phyloP scores from a whole-genome alignment of 2,888 invertebrate species.

The Ceraclea dissimilis region DNA sequence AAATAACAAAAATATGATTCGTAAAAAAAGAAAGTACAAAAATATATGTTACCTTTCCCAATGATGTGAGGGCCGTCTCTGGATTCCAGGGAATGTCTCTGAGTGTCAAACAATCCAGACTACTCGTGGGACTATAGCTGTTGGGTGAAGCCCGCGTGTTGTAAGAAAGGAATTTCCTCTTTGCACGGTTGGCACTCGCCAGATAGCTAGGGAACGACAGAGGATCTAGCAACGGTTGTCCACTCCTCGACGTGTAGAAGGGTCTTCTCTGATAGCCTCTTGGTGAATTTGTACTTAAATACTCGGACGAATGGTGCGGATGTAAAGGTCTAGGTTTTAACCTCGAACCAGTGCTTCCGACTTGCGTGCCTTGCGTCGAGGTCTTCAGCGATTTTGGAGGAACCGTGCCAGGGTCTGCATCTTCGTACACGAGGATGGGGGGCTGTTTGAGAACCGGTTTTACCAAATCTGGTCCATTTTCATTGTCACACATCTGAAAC shows the following conservation, averaged over 20 bases:
- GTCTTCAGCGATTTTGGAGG: conserved; percentile 3
- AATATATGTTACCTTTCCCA: conserved; percentile 16
- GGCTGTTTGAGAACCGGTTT: background rate
- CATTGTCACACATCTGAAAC: conserved; percentile 20
- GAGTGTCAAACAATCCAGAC: conserved; percentile 20
- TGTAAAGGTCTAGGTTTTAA: conserved; percentile 11
- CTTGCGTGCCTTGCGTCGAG: conserved; percentile 18
- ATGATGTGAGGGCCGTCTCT: conserved; percentile 7
- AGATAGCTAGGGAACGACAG: conserved; percentile 7
- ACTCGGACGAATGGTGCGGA: conserved; percentile 23
- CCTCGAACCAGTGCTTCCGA: background rate
- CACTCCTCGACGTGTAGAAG: conserved; percentile 19
- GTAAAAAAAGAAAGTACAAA: background rate
- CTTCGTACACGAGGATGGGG: background rate
- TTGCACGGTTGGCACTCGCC: conserved; percentile 7
- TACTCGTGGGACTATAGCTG: conserved; percentile 17
- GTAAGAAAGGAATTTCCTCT: conserved; percentile 13
- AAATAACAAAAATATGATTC: too few relatives aligned
- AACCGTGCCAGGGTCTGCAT: background rate
- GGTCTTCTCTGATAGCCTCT: background rate
- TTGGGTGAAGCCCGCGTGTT: conserved; percentile 1
- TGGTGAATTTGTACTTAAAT: conserved; percentile 7
- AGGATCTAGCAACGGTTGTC: conserved; percentile 9
- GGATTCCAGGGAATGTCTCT: conserved; percentile 13
- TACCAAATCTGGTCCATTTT: conserved; percentile 5